Base-by-base conservation (phyloP, 2,797 vertebrate species). In the Sebastes dallii region DNA sequence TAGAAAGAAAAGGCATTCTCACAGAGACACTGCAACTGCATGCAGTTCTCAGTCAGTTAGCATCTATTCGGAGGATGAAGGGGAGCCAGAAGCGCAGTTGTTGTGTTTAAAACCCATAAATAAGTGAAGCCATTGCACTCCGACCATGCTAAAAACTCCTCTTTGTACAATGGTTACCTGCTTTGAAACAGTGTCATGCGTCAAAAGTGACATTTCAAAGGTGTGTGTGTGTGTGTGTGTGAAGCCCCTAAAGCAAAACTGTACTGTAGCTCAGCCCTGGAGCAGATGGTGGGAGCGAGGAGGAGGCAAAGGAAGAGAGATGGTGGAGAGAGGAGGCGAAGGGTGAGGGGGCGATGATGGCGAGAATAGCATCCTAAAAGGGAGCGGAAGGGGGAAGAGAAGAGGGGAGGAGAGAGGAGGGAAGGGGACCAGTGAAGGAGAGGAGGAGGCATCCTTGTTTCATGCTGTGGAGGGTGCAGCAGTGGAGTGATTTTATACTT, bases 381-480 rank as follows among this genome's bases (percentile, higher is more conserved):
- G 68, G 52, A 82, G 73, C 18, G 6, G 42, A 75, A 59, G 62
- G 50, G 54, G 59, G 6, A 80, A 52, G 39, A 52, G 27, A 20
- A 39, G 24, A 32, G 50, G 39, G 36, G 32, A 4, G 32, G 13
- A 10, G 24, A 56, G 59, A 69, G 58, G 36, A 65, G 50, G 30
- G 75, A 68, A 74, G 34, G 75, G 56, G 56, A 70, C 42, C 32
- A 71, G 75, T 25, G 65, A 64, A 25, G 55, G 73, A 81, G 55
- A 46, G 71, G 55, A 78, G 80, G 84, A 81, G 60, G 68, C 39
- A 6, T 81, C 76, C 25, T 75, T 60, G 42, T 64, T 46, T 29
- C 90, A 91, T 90, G 91, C 89, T 83, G 85, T 82, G 69, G 77
- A 89, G 82, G 83, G 83, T 83, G 88, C 78, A 84, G 87, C 81